phyloP scores from a whole-genome alignment of 2,797 vertebrate species.

The Hemibagrus guttatus region DNA sequence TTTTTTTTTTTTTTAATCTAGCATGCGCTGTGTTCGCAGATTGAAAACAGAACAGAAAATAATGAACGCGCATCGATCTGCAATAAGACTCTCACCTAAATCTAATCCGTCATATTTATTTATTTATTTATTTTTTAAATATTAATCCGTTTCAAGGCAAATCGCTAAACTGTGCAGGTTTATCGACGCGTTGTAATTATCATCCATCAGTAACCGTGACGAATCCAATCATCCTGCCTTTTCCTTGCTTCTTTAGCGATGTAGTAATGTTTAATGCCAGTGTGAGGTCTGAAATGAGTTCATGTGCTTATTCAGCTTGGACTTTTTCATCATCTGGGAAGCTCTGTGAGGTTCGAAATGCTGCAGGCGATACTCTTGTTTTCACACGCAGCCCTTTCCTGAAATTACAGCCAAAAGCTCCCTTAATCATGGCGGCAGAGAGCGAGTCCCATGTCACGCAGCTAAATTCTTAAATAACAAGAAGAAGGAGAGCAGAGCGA shows the following conservation, averaged over 20 bases:
- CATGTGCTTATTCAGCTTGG: neutral
- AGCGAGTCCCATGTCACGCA: neutral
- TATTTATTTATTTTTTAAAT: neutral
- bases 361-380: slow-evolving; percentile 47
- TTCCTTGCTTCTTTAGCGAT: neutral
- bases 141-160: neutral
- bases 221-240: neutral
- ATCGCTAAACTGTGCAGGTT: neutral
- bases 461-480: too few relatives aligned
- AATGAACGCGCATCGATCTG: neutral
- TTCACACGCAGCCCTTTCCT: slow-evolving; percentile 50
- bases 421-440: slow-evolving; percentile 11
- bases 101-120: neutral
- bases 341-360: slow-evolving; percentile 22
- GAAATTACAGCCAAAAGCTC: slow-evolving; percentile 46
- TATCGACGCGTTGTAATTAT: neutral
- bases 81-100: neutral
- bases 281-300: neutral
- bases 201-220: neutral
- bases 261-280: neutral
- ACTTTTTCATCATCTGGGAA: neutral
- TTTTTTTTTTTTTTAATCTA: neutral
- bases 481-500: neutral
- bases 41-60: neutral
- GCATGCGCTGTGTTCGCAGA: neutral